These are phyloP conservation scores for Argopecten irradians DNA, from an alignment of 1,140 invertebrate genomes.

Conservation along the genomic window DNA sequence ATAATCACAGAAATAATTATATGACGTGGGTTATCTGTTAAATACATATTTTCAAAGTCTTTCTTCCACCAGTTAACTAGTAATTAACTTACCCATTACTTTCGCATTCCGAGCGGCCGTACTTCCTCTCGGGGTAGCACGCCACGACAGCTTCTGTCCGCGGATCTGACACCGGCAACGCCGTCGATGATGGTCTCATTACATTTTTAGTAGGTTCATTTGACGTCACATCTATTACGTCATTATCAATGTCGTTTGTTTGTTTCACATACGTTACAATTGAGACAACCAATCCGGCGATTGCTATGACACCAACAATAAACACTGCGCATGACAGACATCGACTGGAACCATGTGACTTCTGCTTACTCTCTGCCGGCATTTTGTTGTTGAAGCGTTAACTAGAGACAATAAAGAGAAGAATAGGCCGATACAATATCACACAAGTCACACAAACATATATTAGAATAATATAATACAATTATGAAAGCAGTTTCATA, in stretches of 20 bases:
- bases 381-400: too few species aligned
- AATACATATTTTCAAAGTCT: not conserved
- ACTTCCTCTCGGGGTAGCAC: not conserved
- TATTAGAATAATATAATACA: too few species aligned
- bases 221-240: not conserved
- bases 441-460: too few species aligned
- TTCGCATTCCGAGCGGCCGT: not conserved
- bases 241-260: not conserved
- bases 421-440: too few species aligned
- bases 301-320: not conserved
- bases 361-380: not conserved
- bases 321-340: not conserved
- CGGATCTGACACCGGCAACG: not conserved
- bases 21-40: not conserved
- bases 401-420: too few species aligned
- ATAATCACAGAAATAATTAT: not conserved
- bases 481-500: too few species aligned
- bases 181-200: not conserved
- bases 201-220: not conserved
- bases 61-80: not conserved
- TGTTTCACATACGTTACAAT: not conserved
- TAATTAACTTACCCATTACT: not conserved
- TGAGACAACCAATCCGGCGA: not conserved
- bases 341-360: not conserved
- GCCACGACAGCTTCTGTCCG: conserved; percentile 27